Evolutionary conservation across 37 sponge, comb jelly and placozoan genomes (phyloP).

Genomic region (Halisarca cf. caerulea): DNA sequence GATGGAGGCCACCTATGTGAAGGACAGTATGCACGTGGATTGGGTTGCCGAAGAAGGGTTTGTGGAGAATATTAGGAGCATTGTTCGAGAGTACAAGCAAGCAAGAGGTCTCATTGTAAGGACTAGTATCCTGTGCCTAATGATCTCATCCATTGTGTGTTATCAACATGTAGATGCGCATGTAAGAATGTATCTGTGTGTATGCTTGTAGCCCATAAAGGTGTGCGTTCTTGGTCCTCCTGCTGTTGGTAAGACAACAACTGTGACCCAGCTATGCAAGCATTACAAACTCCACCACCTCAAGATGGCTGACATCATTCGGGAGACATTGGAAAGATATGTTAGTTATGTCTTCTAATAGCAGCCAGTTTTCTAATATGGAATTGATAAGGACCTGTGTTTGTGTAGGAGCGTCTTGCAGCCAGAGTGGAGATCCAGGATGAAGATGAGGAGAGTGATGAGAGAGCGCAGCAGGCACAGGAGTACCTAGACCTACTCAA

Average conservation of each 20-base stretch:
- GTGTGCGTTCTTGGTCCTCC: slow-evolving; percentile 91
- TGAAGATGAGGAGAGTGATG: slow-evolving; percentile 80
- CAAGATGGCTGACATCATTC: slow-evolving; percentile 81
- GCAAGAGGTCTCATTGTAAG: slow-evolving; percentile 72
- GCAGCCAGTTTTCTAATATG: too few species aligned
- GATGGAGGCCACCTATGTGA: slow-evolving; percentile 74
- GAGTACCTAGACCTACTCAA: slow-evolving; percentile 82
- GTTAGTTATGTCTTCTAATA: slow-evolving; percentile 36
- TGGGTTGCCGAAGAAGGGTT: slow-evolving; percentile 88
- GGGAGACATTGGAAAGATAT: slow-evolving; percentile 67
- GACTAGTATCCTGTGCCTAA: neutral
- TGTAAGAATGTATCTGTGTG: neutral
- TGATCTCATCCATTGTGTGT: neutral
- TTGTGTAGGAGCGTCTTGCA: slow-evolving; percentile 26
- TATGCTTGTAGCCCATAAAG: slow-evolving; percentile 62
- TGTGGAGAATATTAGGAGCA: slow-evolving; percentile 70
- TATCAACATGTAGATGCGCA: neutral
- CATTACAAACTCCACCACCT: slow-evolving; percentile 94
- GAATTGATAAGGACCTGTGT: too few species aligned
- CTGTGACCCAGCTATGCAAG: slow-evolving; percentile 72
- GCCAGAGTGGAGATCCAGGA: slow-evolving; percentile 63
- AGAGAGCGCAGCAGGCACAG: slow-evolving; percentile 78
- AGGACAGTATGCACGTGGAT: slow-evolving; percentile 71
- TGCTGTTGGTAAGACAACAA: slow-evolving; percentile 77
- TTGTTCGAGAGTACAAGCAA: slow-evolving; percentile 83